Base-by-base conservation (phyloP, 2,113 vertebrate genomes). In the Takifugu bimaculatus region DNA sequence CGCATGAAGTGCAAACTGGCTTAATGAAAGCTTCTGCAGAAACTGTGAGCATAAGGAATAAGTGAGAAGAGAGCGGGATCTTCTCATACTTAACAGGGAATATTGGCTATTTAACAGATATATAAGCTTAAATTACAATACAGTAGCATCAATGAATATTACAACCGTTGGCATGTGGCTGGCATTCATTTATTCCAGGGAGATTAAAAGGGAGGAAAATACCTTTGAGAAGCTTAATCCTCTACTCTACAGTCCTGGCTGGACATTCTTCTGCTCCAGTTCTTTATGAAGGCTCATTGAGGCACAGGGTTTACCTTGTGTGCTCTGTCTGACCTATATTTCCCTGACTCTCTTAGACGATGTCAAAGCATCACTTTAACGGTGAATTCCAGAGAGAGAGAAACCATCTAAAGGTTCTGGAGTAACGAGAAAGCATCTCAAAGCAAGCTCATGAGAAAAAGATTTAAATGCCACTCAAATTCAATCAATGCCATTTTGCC, bases 281-380 rank as follows among this genome's bases (percentile, higher is more conserved):
- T 83, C 39, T 69, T 39, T n/a, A 26, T 54, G 68, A 70, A 66
- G 59, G 72, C 54, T 44, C 58, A 65, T 57, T 54, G 60, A 77
- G 68, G 75, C 56, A 27, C 67, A 78, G 70, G 77, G 73, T 77
- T 80, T 57, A 83, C 79, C 81, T 81, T 28, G 71, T 75, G 56
- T 35, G 68, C 68, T 57, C 68, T 26, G 70, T 69, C 78, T 84
- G 81, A 81, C 81, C 81, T 79, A 81, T 54, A 82, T 81, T 73
- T 45, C 35, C 54, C 4, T 39, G 35, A 10, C 54, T 79, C 63
- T 32, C 59, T 72, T 65, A 64, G 72, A 76, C 25, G 60, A 65
- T 63, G 70, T 66, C 73, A 54, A 49, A 68, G 15, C 60, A 0
- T 72, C 75, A 76, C 65, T 67, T 68, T 55, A 2, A 28, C 62